phyloP scores from a whole-genome alignment of 2,888 invertebrate species.

The Catocala sponsa region DNA sequence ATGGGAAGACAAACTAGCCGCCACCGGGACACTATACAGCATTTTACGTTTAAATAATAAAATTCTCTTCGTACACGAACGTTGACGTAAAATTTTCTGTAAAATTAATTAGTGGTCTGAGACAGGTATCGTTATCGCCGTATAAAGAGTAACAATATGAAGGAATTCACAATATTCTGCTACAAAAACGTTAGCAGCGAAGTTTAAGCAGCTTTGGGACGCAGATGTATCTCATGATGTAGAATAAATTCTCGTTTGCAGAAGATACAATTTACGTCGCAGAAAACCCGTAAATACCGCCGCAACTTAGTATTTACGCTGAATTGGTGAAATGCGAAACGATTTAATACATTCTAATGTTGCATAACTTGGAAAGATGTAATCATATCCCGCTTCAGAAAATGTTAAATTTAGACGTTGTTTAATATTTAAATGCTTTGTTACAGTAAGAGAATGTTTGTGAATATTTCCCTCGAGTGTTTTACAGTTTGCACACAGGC shows the following conservation, averaged over 20 bases:
- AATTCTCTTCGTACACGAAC: no score
- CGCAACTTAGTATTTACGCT: not conserved
- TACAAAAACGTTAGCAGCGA: not conserved
- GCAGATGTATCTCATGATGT: not conserved
- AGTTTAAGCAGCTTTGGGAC: not conserved
- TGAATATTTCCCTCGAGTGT: no score
- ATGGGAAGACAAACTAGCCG: no score
- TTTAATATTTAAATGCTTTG: no score
- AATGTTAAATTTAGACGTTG: no score
- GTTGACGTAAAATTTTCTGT: no score
- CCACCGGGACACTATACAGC: no score
- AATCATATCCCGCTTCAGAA: no score
- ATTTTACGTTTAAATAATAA: no score
- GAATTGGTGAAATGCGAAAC: not conserved
- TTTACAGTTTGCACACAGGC: no score
- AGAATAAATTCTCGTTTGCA: constrained; percentile 4
- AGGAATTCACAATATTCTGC: not conserved
- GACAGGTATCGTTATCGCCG: not conserved
- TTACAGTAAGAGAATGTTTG: no score
- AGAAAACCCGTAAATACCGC: not conserved
- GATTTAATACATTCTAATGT: not conserved
- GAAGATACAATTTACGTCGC: not conserved
- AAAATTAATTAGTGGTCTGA: no score
- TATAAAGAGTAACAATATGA: not conserved
- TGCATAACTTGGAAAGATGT: not conserved